Evolutionary conservation across 2,888 invertebrate genomes (phyloP).

Genomic region (Polydrusus pterygomalis): DNA sequence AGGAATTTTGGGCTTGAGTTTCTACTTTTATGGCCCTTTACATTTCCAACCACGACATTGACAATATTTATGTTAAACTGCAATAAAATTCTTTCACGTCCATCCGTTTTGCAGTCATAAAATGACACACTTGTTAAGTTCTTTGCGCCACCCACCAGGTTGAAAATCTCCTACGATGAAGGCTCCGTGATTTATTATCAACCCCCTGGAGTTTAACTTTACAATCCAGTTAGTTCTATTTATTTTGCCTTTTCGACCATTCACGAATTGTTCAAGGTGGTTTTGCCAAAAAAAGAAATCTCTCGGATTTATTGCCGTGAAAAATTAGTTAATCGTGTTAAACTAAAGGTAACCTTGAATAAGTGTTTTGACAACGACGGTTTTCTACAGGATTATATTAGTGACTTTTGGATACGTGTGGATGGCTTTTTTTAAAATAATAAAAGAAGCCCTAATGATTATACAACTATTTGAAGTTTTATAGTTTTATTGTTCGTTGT

Average conservation of each 20-base stretch:
- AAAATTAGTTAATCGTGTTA: conserved; percentile 58
- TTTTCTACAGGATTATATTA: conserved; percentile 34
- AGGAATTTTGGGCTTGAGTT: conserved; percentile 50
- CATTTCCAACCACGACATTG: conserved; percentile 61
- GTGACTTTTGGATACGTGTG: background rate
- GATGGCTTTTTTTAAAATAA: no score
- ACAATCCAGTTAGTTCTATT: conserved; percentile 60
- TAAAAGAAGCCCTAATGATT: no score
- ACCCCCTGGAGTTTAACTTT: conserved; percentile 68
- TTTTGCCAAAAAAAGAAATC: conserved; percentile 59
- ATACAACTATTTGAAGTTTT: no score
- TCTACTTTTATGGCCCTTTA: conserved; percentile 59
- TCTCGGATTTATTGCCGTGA: conserved; percentile 48
- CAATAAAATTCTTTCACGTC: conserved; percentile 62
- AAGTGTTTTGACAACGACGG: conserved; percentile 53
- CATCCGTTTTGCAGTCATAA: conserved; percentile 60
- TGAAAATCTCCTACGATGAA: conserved; percentile 63
- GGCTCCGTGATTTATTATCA: conserved; percentile 66
- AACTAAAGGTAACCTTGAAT: conserved; percentile 46
- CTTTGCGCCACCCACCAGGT: conserved; percentile 63
- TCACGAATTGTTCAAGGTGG: conserved; percentile 62
- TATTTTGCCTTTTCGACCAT: conserved; percentile 56
- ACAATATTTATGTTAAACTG: conserved; percentile 64
- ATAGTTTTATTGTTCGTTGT: no score
- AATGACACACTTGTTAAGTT: conserved; percentile 64